These are phyloP conservation scores for Pocillopora meandrina DNA, from an alignment of 92 coral and sea anemone species.

Conservation along the genomic window DNA sequence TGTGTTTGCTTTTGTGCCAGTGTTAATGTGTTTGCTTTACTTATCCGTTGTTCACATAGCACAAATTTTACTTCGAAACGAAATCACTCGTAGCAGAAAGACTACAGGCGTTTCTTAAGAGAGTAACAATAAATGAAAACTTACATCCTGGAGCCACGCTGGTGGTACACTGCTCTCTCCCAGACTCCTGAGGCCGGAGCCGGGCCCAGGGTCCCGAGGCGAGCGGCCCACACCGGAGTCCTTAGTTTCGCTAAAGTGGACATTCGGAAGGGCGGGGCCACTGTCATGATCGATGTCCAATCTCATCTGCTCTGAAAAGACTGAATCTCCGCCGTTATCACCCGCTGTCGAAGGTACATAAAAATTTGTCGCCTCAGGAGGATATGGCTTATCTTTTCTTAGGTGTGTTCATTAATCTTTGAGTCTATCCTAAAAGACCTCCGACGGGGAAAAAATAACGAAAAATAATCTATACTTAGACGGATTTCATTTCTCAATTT, in stretches of 20 bases:
- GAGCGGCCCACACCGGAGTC: constrained; percentile 98
- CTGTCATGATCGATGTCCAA: constrained; percentile 68
- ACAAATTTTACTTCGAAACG: too few species aligned
- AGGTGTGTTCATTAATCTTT: too few species aligned
- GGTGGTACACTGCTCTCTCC: constrained; percentile 84
- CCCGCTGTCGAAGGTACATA: constrained; percentile 38
- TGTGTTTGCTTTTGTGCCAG: too few species aligned
- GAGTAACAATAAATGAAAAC: neutral
- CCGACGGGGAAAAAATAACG: too few species aligned
- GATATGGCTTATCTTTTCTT: too few species aligned
- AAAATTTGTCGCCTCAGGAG: too few species aligned
- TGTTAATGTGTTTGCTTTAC: too few species aligned
- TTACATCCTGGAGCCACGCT: constrained; percentile 94
- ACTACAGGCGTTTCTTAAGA: too few species aligned
- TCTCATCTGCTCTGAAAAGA: constrained; percentile 73
- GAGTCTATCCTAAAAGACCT: too few species aligned
- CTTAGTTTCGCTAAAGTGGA: constrained; percentile 73
- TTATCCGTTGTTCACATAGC: too few species aligned
- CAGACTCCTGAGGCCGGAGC: constrained; percentile 64
- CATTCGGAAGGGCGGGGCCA: constrained; percentile 49
- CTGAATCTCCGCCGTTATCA: constrained; percentile 76
- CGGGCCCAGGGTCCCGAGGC: constrained; percentile 78
- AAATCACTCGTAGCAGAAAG: too few species aligned
- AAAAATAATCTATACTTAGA: too few species aligned
- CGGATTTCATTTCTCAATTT: neutral